Percentiles rank a stretch among this genome's conserved stretches.
These are phyloP conservation scores for Oenanthe melanoleuca DNA, from an alignment of 2,113 vertebrate genomes.

Conservation along the genomic window DNA sequence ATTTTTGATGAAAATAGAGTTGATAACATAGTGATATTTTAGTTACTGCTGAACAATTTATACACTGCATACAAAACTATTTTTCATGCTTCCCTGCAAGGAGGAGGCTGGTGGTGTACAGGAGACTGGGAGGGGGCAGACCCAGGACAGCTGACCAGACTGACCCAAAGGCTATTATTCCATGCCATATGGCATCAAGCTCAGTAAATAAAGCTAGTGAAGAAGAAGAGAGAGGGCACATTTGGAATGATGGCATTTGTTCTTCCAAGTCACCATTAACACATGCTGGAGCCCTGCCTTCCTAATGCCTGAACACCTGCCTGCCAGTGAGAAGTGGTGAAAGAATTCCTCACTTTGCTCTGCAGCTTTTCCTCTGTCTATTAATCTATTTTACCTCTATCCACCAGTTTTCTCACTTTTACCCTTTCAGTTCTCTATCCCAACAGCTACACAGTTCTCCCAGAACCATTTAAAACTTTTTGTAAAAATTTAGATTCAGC, in stretches of 20 bases:
- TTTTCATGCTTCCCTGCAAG: background rate
- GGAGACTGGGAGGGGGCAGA: accelerated
- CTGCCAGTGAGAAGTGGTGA: background rate
- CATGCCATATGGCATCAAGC: no score
- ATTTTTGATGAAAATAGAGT: background rate
- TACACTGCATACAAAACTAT: background rate
- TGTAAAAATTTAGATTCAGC: background rate
- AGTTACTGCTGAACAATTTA: background rate
- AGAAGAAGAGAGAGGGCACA: background rate
- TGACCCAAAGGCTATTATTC: background rate
- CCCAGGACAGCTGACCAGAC: background rate
- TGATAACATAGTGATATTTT: background rate
- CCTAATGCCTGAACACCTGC: background rate
- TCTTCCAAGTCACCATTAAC: background rate
- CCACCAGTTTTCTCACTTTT: background rate
- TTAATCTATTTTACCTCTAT: background rate
- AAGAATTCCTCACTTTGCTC: background rate
- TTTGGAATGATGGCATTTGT: accelerated
- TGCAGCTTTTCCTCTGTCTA: background rate
- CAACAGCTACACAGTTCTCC: background rate
- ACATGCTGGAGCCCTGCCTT: accelerated
- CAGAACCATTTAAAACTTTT: background rate
- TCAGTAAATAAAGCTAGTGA: background rate
- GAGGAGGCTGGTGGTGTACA: accelerated
- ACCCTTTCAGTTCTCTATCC: background rate